These are phyloP conservation scores for Panzeria rudis DNA, from an alignment of 2,888 invertebrate genomes.

Conservation along the genomic window DNA sequence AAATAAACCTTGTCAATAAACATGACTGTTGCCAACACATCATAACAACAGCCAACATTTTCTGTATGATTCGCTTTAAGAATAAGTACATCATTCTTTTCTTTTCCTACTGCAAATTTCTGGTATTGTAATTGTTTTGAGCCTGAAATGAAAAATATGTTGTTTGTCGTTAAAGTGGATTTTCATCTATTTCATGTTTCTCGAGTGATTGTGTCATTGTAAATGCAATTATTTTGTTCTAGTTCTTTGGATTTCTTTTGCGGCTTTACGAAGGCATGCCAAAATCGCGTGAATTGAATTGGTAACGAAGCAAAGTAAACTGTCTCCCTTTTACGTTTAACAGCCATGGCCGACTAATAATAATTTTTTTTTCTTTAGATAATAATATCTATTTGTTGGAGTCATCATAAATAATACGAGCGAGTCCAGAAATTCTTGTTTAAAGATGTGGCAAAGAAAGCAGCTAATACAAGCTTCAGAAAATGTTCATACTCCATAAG, in stretches of 20 bases:
- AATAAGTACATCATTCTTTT: conserved; percentile 14
- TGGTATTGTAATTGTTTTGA: conserved; percentile 52
- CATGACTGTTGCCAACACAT: conserved; percentile 62
- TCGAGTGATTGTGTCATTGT: conserved; percentile 46
- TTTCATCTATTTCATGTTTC: conserved; percentile 53
- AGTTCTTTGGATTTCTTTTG: conserved; percentile 47
- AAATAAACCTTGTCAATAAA: conserved; percentile 57
- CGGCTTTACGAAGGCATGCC: conserved; percentile 40
- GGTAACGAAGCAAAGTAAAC: conserved; percentile 31
- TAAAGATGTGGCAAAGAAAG: not conserved
- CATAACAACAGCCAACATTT: conserved; percentile 44
- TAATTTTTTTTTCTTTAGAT: not conserved
- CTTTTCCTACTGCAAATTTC: conserved; percentile 17
- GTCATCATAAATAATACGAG: conserved; percentile 46
- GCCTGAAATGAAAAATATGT: conserved; percentile 54
- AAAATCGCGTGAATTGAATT: conserved; percentile 54
- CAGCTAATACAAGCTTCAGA: not conserved
- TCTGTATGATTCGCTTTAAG: conserved; percentile 20
- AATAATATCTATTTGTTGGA: conserved; percentile 22
- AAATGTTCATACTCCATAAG: conserved; percentile 4
- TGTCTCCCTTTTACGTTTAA: not conserved
- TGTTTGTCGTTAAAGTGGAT: conserved; percentile 56
- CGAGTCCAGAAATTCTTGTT: conserved; percentile 40
- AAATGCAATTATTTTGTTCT: conserved; percentile 64
- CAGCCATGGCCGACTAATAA: not conserved